Percentiles rank a stretch among this genome's conserved stretches.
phyloP scores from a whole-genome alignment of 2,797 vertebrate genomes.

The Natrix natrix region DNA sequence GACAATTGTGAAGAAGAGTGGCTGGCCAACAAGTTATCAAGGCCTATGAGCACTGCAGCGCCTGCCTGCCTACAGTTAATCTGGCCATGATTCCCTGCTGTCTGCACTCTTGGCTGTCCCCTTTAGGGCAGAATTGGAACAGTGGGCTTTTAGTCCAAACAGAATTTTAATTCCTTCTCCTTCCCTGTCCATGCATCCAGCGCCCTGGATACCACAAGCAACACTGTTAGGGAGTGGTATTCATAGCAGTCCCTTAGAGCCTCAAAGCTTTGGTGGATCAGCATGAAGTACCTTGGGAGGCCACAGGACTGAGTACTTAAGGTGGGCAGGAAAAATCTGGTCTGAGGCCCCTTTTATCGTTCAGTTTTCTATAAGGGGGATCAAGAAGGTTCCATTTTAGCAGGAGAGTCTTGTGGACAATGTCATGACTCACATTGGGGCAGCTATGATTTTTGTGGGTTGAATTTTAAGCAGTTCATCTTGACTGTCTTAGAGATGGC shows the following conservation, averaged over 20 bases:
- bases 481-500: not conserved
- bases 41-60: conserved; percentile 31
- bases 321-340: not conserved
- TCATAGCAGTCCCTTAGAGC: not conserved
- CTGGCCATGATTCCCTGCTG: conserved; percentile 15
- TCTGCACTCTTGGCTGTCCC: conserved; percentile 19
- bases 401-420: conserved; percentile 1
- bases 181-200: not conserved
- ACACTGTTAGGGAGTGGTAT: not conserved
- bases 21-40: conserved; percentile 44
- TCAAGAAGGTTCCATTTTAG: conserved; percentile 1
- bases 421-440: conserved; percentile 1
- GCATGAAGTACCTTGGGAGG: not conserved
- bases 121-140: conserved; percentile 22
- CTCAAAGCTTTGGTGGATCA: not conserved
- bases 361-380: not conserved
- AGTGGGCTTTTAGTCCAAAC: conserved; percentile 4
- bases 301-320: not conserved
- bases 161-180: conserved; percentile 41
- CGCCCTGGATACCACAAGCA: conserved; percentile 5
- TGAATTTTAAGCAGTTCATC: not conserved
- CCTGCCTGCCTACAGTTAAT: conserved; percentile 18
- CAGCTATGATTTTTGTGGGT: conserved; percentile 15
- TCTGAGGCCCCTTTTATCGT: not conserved
- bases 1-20: conserved; percentile 64